phyloP scores from a whole-genome alignment of 1,140 invertebrate species.

The Ostrea denselamellosa region DNA sequence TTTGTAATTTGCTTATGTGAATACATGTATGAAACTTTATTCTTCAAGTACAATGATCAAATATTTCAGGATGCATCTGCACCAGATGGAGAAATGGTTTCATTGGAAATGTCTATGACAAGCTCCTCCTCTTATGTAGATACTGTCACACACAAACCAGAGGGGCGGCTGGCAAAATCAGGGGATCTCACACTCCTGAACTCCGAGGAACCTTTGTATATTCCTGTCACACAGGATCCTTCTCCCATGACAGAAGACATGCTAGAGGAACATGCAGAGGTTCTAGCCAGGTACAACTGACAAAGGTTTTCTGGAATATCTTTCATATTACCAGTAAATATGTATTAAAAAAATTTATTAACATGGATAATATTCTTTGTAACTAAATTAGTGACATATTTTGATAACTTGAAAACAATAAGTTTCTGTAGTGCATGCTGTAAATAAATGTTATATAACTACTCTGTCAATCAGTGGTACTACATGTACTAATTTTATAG shows the following conservation, averaged over 20 bases:
- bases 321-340: too few relatives aligned
- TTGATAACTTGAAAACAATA: too few relatives aligned
- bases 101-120: conserved; percentile 47
- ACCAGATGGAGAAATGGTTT: neutral
- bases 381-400: too few relatives aligned
- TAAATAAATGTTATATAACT: too few relatives aligned
- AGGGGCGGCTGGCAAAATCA: conserved; percentile 86
- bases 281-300: conserved; percentile 82
- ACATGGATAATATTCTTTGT: too few relatives aligned
- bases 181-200: conserved; percentile 71
- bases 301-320: too few relatives aligned
- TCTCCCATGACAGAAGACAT: conserved; percentile 98
- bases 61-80: neutral
- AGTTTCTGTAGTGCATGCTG: too few relatives aligned
- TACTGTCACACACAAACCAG: conserved; percentile 79
- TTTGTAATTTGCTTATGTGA: too few relatives aligned
- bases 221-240: conserved; percentile 95
- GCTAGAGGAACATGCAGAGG: conserved; percentile 94
- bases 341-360: too few relatives aligned
- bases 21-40: too few relatives aligned
- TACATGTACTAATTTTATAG: conserved; percentile 79
- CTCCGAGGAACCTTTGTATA: conserved; percentile 83
- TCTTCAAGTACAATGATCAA: too few relatives aligned
- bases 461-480: too few relatives aligned
- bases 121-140: conserved; percentile 67